Conservation (phyloP, 2,797 vertebrate genomes). For the Dendrocincla tyrannina region DNA sequence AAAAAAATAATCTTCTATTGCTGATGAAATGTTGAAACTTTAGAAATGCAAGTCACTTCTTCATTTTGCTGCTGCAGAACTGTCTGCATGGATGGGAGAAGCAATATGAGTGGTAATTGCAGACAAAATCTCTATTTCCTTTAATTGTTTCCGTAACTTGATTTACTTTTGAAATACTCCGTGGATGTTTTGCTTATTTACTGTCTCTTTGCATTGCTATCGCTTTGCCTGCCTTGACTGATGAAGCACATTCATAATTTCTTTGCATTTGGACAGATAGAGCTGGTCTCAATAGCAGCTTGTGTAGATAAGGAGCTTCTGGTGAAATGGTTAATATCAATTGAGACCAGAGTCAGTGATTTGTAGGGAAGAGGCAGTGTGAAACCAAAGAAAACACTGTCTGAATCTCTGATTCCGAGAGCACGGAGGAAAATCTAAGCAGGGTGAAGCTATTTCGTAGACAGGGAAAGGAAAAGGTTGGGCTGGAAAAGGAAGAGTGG, state of each 20-base stretch:
- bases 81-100: background rate
- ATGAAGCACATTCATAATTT: constrained; percentile 18
- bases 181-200: background rate
- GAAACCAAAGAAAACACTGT: background rate
- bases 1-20: background rate
- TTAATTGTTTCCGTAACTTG: constrained; percentile 37
- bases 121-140: constrained; percentile 11
- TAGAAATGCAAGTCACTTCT: background rate
- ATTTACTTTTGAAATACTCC: constrained; percentile 16
- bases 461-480: background rate
- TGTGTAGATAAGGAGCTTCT: background rate
- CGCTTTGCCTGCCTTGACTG: background rate
- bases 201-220: background rate
- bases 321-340: background rate
- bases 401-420: background rate
- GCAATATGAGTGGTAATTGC: background rate
- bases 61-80: background rate
- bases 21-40: background rate
- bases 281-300: background rate
- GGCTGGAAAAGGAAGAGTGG: background rate
- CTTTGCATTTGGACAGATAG: constrained; percentile 12
- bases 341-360: background rate
- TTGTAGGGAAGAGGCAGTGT: background rate
- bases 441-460: background rate
- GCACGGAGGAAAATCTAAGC: background rate